Conservation (phyloP, 2,888 invertebrate genomes). For the Tupiocoris notatus region DNA sequence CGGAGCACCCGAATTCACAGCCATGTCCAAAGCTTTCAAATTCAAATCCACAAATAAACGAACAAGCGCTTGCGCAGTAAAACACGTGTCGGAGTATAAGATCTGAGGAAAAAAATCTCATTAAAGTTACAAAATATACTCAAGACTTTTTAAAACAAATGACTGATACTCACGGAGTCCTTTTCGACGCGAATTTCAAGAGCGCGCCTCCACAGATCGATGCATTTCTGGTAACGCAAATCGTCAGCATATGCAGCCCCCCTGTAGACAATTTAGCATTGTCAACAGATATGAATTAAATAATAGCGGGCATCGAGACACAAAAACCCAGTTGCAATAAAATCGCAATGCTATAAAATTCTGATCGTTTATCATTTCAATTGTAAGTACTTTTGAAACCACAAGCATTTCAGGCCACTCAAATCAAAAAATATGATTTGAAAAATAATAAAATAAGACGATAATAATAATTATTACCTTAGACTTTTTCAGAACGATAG, state of each 20-base stretch:
- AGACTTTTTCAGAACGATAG: too few species aligned
- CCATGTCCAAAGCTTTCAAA: slow-evolving; percentile 60
- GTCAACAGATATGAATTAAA: too few species aligned
- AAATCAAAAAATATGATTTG: too few species aligned
- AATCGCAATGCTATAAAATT: background rate
- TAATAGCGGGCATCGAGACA: too few species aligned
- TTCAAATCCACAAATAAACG: slow-evolving; percentile 76
- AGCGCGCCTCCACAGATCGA: slow-evolving; percentile 83
- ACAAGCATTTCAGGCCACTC: too few species aligned
- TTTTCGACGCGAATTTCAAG: slow-evolving; percentile 75
- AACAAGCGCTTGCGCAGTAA: slow-evolving; percentile 81
- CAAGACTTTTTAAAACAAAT: background rate
- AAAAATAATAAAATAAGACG: too few species aligned
- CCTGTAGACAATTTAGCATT: slow-evolving; percentile 53
- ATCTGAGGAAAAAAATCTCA: slow-evolving; percentile 53
- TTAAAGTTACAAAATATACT: background rate
- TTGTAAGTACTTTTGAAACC: too few species aligned
- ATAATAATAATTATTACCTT: too few species aligned
- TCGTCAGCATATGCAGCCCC: slow-evolving; percentile 60
- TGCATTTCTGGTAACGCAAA: slow-evolving; percentile 71
- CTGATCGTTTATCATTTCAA: too few species aligned
- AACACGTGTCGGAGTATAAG: slow-evolving; percentile 74
- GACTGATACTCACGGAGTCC: slow-evolving; percentile 66
- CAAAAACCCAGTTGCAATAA: background rate
- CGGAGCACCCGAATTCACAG: slow-evolving; percentile 53